These are phyloP conservation scores for Magallana ariakensis DNA, from an alignment of 1,140 invertebrate genomes.

Conservation along the genomic window DNA sequence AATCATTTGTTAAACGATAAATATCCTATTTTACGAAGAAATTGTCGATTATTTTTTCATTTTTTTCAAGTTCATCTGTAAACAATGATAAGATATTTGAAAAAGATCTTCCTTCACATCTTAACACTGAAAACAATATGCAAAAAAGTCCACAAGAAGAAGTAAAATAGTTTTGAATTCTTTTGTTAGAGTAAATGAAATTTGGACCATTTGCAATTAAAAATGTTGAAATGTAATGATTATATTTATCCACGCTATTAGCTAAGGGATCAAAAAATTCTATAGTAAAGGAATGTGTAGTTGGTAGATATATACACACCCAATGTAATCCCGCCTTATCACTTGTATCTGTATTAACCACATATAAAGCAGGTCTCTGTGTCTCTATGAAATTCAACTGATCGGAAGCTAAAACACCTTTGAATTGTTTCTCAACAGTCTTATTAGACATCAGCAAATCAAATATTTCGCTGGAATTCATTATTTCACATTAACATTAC, in stretches of 20 bases:
- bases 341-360: neutral
- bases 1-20: neutral
- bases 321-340: no score
- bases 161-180: neutral
- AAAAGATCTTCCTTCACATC: neutral
- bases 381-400: neutral
- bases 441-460: neutral
- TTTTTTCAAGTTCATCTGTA: neutral
- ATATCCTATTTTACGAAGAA: neutral
- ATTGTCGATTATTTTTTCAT: neutral
- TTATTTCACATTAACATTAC: neutral
- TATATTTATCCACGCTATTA: neutral
- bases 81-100: neutral
- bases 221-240: slow-evolving; percentile 7
- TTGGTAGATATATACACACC: no score
- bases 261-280: neutral
- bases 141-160: neutral
- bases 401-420: slow-evolving; percentile 1
- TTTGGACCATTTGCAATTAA: neutral
- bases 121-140: neutral
- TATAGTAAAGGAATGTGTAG: neutral
- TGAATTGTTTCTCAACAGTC: neutral
- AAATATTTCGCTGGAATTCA: neutral
- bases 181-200: neutral
- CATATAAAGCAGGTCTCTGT: neutral